phyloP scores from a whole-genome alignment of 2,888 invertebrate species.

The Lycophotia porphyrea region DNA sequence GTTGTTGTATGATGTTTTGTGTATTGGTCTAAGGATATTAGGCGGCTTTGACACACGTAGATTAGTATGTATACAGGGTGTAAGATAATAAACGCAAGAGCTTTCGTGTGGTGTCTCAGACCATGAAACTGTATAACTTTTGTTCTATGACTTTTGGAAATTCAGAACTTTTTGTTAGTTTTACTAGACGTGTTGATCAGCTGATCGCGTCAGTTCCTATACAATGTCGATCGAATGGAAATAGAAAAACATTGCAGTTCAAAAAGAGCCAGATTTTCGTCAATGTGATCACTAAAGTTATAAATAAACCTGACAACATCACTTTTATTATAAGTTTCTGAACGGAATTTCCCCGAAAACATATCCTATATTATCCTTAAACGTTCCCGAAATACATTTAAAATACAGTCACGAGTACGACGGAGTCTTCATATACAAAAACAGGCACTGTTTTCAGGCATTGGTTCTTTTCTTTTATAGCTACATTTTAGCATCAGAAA shows the following conservation, averaged over 20 bases:
- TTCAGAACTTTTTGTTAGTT: no score
- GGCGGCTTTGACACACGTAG: neutral
- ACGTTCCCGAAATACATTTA: neutral
- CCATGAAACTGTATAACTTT: no score
- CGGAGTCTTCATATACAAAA: no score
- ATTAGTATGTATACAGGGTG: no score
- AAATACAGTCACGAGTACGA: neutral
- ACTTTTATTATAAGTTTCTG: conserved; percentile 21
- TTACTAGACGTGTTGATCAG: no score
- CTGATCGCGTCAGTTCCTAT: no score
- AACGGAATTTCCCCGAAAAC: neutral
- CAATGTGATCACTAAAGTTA: no score
- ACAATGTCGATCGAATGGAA: neutral
- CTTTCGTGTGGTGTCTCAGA: no score
- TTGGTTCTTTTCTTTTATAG: neutral
- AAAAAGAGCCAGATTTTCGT: neutral
- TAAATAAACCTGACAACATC: conserved; percentile 23
- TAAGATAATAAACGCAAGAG: no score
- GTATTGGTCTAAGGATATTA: conserved; percentile 8
- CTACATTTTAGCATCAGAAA: neutral
- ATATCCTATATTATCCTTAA: neutral
- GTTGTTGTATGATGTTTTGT: conserved; percentile 1
- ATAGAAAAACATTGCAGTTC: neutral
- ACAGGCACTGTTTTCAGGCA: neutral
- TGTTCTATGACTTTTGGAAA: no score